These are phyloP conservation scores for Pandemis corylana DNA, from an alignment of 2,888 invertebrate genomes.

Conservation along the genomic window DNA sequence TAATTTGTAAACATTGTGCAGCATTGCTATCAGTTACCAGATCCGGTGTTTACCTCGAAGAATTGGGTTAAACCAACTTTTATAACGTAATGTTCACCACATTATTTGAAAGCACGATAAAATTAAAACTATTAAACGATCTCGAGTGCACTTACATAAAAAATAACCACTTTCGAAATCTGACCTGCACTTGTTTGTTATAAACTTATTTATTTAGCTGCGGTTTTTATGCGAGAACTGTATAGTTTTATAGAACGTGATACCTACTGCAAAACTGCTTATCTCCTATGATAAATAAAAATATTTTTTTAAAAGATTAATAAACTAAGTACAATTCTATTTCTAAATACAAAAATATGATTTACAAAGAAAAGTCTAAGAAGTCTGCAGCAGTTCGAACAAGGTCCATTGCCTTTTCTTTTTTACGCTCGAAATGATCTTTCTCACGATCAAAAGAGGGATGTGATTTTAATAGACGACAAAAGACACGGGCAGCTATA, in stretches of 20 bases:
- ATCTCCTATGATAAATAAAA: too few relatives aligned
- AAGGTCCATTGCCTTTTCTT: not conserved
- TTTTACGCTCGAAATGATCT: constrained; percentile 1
- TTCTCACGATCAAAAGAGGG: constrained; percentile 34
- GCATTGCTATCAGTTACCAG: not conserved
- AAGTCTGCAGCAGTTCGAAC: not conserved
- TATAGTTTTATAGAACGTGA: too few relatives aligned
- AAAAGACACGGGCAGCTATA: constrained; percentile 12
- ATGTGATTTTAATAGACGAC: constrained; percentile 14
- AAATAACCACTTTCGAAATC: not conserved
- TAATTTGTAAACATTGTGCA: constrained; percentile 4
- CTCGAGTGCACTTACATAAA: not conserved
- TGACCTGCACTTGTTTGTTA: not conserved
- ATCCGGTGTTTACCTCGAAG: not conserved
- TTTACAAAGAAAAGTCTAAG: not conserved
- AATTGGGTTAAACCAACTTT: constrained; percentile 12
- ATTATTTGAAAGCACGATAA: not conserved
- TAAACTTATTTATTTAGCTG: not conserved
- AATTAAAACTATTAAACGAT: not conserved
- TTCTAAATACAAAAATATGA: not conserved
- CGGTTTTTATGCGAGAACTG: not conserved
- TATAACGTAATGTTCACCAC: constrained; percentile 5
- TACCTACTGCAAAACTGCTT: too few relatives aligned
- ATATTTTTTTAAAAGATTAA: too few relatives aligned
- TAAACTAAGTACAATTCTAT: not conserved